A percentile compares a stretch with the other conserved stretches of the same genome.
Evolutionary conservation across 64 coral and sea anemone species (phyloP).

Genomic region (Stichodactyla helianthus): DNA sequence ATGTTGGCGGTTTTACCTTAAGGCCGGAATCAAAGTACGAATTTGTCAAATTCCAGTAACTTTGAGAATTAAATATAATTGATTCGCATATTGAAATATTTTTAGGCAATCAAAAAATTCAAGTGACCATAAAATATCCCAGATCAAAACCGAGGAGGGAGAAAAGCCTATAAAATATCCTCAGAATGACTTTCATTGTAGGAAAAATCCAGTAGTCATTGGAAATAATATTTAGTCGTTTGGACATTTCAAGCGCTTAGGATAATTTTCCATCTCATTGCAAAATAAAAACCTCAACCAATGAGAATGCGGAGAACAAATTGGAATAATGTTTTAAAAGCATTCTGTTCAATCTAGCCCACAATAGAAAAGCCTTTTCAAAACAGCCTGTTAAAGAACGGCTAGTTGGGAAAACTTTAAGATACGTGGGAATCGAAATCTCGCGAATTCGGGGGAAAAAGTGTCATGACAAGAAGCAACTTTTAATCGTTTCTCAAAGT

Average conservation of each 20-base stretch:
- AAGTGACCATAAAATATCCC: no score
- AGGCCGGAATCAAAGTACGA: no score
- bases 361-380: neutral
- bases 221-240: neutral
- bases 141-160: no score
- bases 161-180: no score
- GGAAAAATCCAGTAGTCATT: neutral
- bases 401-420: neutral
- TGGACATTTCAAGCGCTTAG: neutral
- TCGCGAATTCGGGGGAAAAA: neutral
- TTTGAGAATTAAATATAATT: no score
- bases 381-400: neutral
- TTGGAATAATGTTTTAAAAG: slow-evolving; percentile 23
- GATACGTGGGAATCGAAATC: neutral
- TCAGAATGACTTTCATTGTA: neutral
- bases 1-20: no score
- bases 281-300: neutral
- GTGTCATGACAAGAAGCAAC: neutral
- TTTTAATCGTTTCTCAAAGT: neutral
- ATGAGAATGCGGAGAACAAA: neutral
- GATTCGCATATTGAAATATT: no score
- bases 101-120: no score
- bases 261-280: neutral
- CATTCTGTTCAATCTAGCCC: neutral
- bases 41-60: no score